Evolutionary conservation across 2,113 vertebrate genomes (phyloP).

Genomic region (Sinocyclocheilus rhinocerous): DNA sequence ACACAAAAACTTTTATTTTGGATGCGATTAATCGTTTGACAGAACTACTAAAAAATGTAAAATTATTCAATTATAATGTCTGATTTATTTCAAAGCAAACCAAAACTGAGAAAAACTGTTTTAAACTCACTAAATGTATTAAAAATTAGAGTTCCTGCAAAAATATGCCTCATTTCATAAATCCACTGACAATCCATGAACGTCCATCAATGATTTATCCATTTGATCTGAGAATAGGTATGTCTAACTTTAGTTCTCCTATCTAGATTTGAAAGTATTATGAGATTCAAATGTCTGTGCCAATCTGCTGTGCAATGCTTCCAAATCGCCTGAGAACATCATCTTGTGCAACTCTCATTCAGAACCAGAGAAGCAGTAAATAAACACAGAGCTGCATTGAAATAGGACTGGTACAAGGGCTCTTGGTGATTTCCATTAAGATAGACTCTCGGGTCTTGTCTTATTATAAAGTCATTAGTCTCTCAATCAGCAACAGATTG

Average conservation of each 20-base stretch:
- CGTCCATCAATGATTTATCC: background rate
- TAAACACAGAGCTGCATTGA: background rate
- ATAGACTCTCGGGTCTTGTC: conserved; percentile 56
- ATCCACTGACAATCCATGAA: background rate
- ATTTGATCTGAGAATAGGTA: conserved; percentile 15
- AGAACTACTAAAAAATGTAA: background rate
- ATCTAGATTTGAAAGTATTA: background rate
- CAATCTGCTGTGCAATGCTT: background rate
- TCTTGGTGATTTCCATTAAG: conserved; percentile 59
- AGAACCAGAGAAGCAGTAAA: background rate
- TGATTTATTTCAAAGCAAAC: background rate
- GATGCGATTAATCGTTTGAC: too few relatives aligned
- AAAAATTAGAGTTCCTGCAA: background rate
- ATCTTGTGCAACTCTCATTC: background rate
- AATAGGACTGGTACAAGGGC: conserved; percentile 27
- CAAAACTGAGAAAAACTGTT: background rate
- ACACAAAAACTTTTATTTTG: too few relatives aligned
- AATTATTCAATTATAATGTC: background rate
- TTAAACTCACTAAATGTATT: background rate
- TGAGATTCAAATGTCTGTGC: background rate
- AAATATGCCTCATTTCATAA: background rate
- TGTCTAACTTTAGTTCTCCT: background rate
- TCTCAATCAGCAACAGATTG: conserved; percentile 52
- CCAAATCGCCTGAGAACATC: background rate
- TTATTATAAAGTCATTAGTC: conserved; percentile 58